Percentiles rank a stretch among this genome's conserved stretches.
Conservation (phyloP, 2,797 vertebrate genomes). For the Enteromius thamalakanensis region DNA sequence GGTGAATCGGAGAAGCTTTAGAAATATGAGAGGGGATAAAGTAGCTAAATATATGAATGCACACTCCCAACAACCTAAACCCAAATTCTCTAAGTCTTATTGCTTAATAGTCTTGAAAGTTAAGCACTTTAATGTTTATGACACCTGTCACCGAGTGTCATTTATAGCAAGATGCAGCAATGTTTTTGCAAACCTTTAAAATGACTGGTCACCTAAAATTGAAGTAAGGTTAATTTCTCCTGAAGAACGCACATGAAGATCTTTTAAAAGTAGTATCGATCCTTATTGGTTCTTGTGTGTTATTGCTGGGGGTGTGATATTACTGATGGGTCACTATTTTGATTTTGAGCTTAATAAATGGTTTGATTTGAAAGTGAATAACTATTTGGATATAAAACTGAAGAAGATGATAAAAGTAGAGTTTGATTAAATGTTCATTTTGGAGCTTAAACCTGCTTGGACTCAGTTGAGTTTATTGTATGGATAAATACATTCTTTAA, state of each 20-base stretch:
- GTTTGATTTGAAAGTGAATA: not conserved
- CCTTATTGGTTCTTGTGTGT: not conserved
- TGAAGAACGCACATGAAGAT: not conserved
- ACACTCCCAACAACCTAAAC: slow-evolving; percentile 3
- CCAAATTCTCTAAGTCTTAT: slow-evolving; percentile 16
- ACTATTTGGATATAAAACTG: not conserved
- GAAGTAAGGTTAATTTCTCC: not conserved
- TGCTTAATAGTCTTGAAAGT: slow-evolving; percentile 8
- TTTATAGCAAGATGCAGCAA: not conserved
- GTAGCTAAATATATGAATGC: slow-evolving; percentile 27
- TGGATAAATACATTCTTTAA: not conserved
- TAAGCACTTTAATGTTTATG: not conserved
- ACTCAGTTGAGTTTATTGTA: not conserved
- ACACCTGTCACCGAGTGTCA: not conserved
- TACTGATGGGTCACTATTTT: not conserved
- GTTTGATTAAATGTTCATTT: not conserved
- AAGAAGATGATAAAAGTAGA: not conserved
- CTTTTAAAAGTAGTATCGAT: not conserved
- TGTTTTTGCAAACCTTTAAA: not conserved
- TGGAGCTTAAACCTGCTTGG: not conserved
- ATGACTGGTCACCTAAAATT: not conserved
- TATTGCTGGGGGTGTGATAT: not conserved
- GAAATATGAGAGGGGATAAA: slow-evolving; percentile 38
- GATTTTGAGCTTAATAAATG: not conserved
- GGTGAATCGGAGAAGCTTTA: slow-evolving; percentile 15